Base-by-base conservation (phyloP, 1,140 invertebrate genomes). In the Trinorchestia longiramus region DNA sequence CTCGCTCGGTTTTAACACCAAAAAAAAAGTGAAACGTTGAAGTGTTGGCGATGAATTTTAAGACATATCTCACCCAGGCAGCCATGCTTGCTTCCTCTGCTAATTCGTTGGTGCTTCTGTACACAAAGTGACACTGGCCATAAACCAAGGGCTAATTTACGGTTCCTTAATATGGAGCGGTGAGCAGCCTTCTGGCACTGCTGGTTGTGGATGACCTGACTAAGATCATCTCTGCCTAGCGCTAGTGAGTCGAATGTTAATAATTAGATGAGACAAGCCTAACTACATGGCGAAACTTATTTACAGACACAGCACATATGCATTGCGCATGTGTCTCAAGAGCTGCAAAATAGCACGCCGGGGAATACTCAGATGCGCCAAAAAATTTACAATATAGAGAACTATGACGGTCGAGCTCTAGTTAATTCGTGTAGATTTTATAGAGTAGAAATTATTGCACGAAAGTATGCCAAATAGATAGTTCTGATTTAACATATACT, bases 31-130 rank as follows among this genome's bases (percentile, higher is more conserved):
- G 28, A 1, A 36, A 11, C 11, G 36, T 28, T 3, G 28, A 77
- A 15, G 62, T 77, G 62, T 36, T 11, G 43, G 88, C 88, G 23
- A 90, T 11, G 43, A 90, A 19, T 90, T 43, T 41, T 42, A 36
- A 43, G 41, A 28, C 41, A 90, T 42, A 42, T 90, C 88, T 90
- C 28, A 3, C 3, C 15, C 88, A 15, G 3, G 23, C 88, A 90
- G 88, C 88, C 88, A 42, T 94, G 92, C 43, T 94, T 94, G 92
- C 92, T 15, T 47, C 43, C 92, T 3, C 92, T 44, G 43, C 43
- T 94, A 40, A 94, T 94, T 11, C 44, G 92, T 40, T 47, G 3
- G 8, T n/a, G 43, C 92, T 40, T 90, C 88, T 92, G 90, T 43
- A 40, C 44, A 45, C 92, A 94, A 0, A 15, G 43, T 94, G 90